phyloP scores from a whole-genome alignment of 2,888 invertebrate genomes.

The Mesorhabditis spiculigera region DNA sequence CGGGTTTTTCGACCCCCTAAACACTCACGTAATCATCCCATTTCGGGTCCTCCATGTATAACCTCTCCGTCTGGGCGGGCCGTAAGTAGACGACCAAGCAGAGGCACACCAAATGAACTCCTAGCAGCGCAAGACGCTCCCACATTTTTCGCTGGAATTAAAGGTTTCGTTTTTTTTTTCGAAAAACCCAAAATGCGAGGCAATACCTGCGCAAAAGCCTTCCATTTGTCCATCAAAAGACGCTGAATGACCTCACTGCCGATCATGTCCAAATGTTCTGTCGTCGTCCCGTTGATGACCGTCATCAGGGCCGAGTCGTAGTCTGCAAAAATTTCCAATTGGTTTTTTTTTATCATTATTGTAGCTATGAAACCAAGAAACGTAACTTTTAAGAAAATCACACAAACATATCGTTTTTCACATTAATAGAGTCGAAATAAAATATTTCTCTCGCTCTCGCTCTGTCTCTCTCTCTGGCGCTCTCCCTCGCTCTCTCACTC shows the following conservation, averaged over 20 bases:
- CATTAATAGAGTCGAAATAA: too few species aligned
- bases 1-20: neutral
- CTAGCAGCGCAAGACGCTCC: slow-evolving; percentile 81
- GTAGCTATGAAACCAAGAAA: too few species aligned
- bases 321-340: slow-evolving; percentile 67
- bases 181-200: neutral
- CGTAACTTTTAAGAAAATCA: too few species aligned
- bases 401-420: too few species aligned
- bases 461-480: too few species aligned
- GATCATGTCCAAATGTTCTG: slow-evolving; percentile 96
- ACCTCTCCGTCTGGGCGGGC: slow-evolving; percentile 69
- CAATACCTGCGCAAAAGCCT: slow-evolving; percentile 87
- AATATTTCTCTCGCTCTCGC: too few species aligned
- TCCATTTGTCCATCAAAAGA: slow-evolving; percentile 96
- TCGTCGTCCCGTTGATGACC: slow-evolving; percentile 91
- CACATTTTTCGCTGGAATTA: slow-evolving; percentile 79
- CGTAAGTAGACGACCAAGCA: slow-evolving; percentile 87
- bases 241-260: slow-evolving; percentile 96
- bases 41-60: slow-evolving; percentile 57
- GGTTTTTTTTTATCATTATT: too few species aligned
- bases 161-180: slow-evolving; percentile 8
- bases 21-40: slow-evolving; percentile 55
- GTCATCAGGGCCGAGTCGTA: slow-evolving; percentile 98
- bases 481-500: too few species aligned
- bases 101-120: slow-evolving; percentile 80